phyloP scores from a whole-genome alignment of 2,888 invertebrate species.

The Hirtodrosophila confusa region DNA sequence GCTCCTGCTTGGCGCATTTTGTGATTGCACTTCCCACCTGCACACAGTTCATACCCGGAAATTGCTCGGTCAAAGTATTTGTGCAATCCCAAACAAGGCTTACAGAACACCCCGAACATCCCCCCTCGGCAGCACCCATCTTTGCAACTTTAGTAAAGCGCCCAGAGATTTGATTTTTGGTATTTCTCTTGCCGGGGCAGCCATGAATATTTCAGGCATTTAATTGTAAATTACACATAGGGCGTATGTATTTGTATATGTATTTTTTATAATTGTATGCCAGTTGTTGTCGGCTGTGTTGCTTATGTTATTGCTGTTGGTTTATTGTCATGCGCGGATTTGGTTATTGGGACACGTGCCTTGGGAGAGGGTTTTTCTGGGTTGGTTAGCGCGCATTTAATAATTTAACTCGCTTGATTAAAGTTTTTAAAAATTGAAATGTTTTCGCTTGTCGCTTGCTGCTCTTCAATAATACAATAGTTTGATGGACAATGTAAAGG shows the following conservation, averaged over 20 bases:
- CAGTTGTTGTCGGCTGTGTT: too few relatives aligned
- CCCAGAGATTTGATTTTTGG: slow-evolving; percentile 62
- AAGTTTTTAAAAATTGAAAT: too few relatives aligned
- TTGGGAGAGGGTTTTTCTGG: too few relatives aligned
- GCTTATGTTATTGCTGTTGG: too few relatives aligned
- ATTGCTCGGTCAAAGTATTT: slow-evolving; percentile 68
- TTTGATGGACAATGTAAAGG: too few relatives aligned
- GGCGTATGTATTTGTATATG: too few relatives aligned
- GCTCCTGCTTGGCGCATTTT: slow-evolving; percentile 31
- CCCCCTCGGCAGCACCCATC: not conserved
- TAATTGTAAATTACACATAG: slow-evolving; percentile 77
- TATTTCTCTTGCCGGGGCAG: slow-evolving; percentile 16
- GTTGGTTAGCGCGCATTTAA: too few relatives aligned
- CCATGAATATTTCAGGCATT: slow-evolving; percentile 73
- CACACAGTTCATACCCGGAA: slow-evolving; percentile 64
- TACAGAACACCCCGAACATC: not conserved
- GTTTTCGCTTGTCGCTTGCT: not conserved
- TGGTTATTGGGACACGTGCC: too few relatives aligned
- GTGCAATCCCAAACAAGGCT: slow-evolving; percentile 41
- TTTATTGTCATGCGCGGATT: too few relatives aligned
- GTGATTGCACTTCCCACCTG: slow-evolving; percentile 64
- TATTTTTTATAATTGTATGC: too few relatives aligned
- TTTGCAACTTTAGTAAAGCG: slow-evolving; percentile 53
- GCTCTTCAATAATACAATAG: too few relatives aligned
- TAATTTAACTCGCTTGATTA: too few relatives aligned